Conservation (phyloP, 2,797 vertebrate species). For the Eidolon dupreanum region DNA sequence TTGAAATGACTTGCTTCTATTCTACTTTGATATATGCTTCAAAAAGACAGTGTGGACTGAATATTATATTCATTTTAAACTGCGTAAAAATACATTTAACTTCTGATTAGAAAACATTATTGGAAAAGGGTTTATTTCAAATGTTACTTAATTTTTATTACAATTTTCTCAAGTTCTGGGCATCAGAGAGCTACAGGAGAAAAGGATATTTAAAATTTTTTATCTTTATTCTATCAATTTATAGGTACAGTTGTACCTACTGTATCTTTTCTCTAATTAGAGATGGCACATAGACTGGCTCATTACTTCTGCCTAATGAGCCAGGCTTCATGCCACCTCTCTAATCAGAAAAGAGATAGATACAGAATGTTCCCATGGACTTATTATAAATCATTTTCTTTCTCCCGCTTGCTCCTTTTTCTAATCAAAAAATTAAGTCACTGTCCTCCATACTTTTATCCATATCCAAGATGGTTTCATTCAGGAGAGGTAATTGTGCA, state of each 20-base stretch:
- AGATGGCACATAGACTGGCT: slow-evolving; percentile 88
- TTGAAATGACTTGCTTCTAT: not conserved
- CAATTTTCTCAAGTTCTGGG: slow-evolving; percentile 21
- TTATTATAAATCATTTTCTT: slow-evolving; percentile 88
- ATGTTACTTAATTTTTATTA: slow-evolving; percentile 44
- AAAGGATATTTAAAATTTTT: slow-evolving; percentile 80
- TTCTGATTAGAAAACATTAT: not conserved
- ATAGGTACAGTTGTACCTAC: slow-evolving; percentile 85
- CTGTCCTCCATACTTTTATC: slow-evolving; percentile 81
- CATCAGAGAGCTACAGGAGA: slow-evolving; percentile 51
- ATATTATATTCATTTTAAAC: slow-evolving; percentile 33
- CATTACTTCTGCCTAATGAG: slow-evolving; percentile 91
- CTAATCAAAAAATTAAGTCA: slow-evolving; percentile 84
- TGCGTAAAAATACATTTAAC: slow-evolving; percentile 27
- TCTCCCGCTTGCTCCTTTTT: slow-evolving; percentile 74
- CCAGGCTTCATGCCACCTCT: slow-evolving; percentile 87
- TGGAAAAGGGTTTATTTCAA: slow-evolving; percentile 72
- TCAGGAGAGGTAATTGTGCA: slow-evolving; percentile 80
- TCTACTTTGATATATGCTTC: not conserved
- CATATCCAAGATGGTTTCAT: slow-evolving; percentile 82
- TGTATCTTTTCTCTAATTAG: slow-evolving; percentile 90
- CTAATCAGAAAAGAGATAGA: slow-evolving; percentile 89
- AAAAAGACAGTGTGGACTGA: not conserved
- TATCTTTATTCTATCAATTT: slow-evolving; percentile 84
- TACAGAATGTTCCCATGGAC: slow-evolving; percentile 87